A percentile compares a stretch with the other conserved stretches of the same genome.
These are phyloP conservation scores for Blastomussa wellsi DNA, from an alignment of 92 coral and sea anemone species.

Conservation along the genomic window DNA sequence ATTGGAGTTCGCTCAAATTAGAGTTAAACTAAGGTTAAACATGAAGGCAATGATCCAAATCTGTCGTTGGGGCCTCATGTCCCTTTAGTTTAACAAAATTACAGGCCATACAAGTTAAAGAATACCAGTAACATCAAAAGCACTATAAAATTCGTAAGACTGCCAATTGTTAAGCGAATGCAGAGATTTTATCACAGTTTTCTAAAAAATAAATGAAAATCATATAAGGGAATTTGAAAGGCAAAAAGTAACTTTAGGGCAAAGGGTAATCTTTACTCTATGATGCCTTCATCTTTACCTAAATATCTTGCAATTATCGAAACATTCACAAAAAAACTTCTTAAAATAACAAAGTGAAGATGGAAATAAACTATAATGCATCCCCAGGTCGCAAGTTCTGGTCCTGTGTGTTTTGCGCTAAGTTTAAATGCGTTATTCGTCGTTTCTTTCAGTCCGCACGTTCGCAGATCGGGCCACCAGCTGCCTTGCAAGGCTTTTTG, in stretches of 20 bases:
- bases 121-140: neutral
- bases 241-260: neutral
- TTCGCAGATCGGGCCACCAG: neutral
- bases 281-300: neutral
- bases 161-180: neutral
- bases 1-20: neutral
- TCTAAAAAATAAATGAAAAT: neutral
- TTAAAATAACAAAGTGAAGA: neutral
- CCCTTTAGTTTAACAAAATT: neutral
- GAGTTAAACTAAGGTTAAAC: neutral
- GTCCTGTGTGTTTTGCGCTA: slow-evolving; percentile 1
- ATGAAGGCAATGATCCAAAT: neutral
- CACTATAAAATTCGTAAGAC: neutral
- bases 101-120: neutral
- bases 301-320: neutral
- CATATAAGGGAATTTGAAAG: neutral
- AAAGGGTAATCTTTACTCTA: neutral
- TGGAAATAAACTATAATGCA: neutral
- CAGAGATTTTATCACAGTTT: neutral
- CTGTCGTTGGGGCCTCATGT: neutral
- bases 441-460: neutral
- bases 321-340: neutral
- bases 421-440: neutral
- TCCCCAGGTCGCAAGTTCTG: neutral
- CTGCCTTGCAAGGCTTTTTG: slow-evolving; percentile 23